Percentiles rank a stretch among this genome's conserved stretches.
phyloP scores from a whole-genome alignment of 2,113 vertebrate genomes.

The Tachysurus vachellii region DNA sequence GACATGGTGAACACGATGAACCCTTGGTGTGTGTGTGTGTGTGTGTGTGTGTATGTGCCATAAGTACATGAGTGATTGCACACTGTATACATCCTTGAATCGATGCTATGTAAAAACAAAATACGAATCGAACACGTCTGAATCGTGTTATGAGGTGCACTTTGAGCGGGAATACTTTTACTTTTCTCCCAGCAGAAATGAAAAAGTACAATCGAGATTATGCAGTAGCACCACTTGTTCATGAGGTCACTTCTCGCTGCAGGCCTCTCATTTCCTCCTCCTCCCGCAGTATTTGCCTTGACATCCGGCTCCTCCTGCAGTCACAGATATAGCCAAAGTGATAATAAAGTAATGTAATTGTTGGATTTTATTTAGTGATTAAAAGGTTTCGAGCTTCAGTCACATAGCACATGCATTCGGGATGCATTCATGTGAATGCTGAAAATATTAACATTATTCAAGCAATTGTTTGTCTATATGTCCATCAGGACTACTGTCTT shows the following conservation, averaged over 20 bases:
- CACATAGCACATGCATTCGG: background rate
- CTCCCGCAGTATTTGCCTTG: constrained; percentile 87
- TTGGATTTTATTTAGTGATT: background rate
- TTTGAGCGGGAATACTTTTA: background rate
- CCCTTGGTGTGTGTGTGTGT: background rate
- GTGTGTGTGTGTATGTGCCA: constrained; percentile 21
- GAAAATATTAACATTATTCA: background rate
- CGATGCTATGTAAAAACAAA: constrained; percentile 20
- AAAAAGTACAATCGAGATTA: constrained; percentile 83
- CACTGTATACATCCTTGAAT: background rate
- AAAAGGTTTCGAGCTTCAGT: background rate
- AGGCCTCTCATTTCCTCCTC: constrained; percentile 86
- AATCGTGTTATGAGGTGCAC: constrained; percentile 23
- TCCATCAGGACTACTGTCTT: background rate
- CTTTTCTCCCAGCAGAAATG: constrained; percentile 6
- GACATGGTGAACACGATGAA: background rate
- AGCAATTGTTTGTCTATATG: background rate
- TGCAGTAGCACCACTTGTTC: constrained; percentile 94
- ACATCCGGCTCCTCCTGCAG: constrained; percentile 78
- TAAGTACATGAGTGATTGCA: constrained; percentile 13
- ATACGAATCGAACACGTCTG: background rate
- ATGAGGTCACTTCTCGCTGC: constrained; percentile 83
- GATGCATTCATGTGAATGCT: background rate
- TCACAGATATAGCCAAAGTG: constrained; percentile 38
- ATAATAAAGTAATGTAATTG: background rate